Base-by-base conservation (phyloP, 2,888 invertebrate species). In the Tetropium fuscum region DNA sequence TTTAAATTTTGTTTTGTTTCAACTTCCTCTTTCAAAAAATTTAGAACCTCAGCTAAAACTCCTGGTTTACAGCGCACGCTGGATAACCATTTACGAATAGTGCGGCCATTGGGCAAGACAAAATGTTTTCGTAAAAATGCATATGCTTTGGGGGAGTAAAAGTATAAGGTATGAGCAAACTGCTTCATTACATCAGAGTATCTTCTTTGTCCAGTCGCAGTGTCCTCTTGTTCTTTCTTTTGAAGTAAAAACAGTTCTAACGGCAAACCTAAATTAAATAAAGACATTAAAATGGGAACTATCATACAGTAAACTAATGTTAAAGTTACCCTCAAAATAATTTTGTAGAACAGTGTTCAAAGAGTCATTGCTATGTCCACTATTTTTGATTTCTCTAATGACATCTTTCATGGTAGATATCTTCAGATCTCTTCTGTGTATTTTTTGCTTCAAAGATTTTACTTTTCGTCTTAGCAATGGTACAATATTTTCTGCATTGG, bases 51-150 rank as follows among this genome's bases (percentile, higher is more conserved):
- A 45, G 25, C 18, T 40, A 66, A 59, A 54, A 66, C 51, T 6
- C 66, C 68, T 51, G 68, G 62, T 11, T 64, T n/a, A 47, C 69
- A 72, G 22, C 71, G 66, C 8, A 63, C 15, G 13, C 44, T 61
- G 18, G 41, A 57, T 32, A 69, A 53, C 68, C 68, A 69, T 11
- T 54, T 61, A 10, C 69, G 22, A 11, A 72, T 69, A 5, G 67
- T 70, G 11, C 66, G n/a, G 20, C 51, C 60, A 58, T 64, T 63
- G 6, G 68, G 70, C 8, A 71, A 20, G n/a, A 44, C 25, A 59
- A 68, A 66, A 53, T 71, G 16, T n/a, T n/a, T n/a, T n/a, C n/a
- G n/a, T n/a, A n/a, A n/a, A n/a, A n/a, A n/a, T n/a, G n/a, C n/a
- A n/a, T n/a, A n/a, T n/a, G n/a, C n/a, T n/a, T n/a, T n/a, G n/a